Evolutionary conservation across 2,797 vertebrate genomes (phyloP).

Genomic region (Alca torda): DNA sequence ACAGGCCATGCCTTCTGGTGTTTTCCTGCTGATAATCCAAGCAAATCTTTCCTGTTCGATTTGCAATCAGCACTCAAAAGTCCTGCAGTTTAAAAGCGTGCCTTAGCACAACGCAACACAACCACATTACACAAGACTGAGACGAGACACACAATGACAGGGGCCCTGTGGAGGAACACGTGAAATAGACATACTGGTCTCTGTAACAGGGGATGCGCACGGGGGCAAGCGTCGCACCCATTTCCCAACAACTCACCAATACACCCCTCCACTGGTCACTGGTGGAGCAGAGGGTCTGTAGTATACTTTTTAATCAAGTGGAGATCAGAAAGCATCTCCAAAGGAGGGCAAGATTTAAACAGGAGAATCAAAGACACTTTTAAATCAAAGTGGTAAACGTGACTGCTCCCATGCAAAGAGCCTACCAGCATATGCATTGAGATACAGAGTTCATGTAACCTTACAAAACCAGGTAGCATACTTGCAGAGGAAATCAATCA

Average conservation of each 20-base stretch:
- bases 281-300: background rate
- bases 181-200: background rate
- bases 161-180: background rate
- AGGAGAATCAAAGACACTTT: background rate
- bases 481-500: background rate
- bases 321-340: background rate
- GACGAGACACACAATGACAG: fast-evolving
- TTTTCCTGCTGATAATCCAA: background rate
- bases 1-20: background rate
- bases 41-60: background rate
- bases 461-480: background rate
- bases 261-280: background rate
- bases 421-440: background rate
- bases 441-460: fast-evolving
- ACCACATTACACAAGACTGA: fast-evolving
- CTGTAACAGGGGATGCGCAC: fast-evolving
- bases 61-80: background rate
- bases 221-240: background rate
- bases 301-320: background rate
- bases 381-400: background rate
- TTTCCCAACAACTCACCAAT: background rate
- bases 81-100: background rate
- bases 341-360: background rate
- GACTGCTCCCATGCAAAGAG: background rate
- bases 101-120: background rate